phyloP scores from a whole-genome alignment of 2,797 vertebrate genomes.

The Paedocypris micromegethes region DNA sequence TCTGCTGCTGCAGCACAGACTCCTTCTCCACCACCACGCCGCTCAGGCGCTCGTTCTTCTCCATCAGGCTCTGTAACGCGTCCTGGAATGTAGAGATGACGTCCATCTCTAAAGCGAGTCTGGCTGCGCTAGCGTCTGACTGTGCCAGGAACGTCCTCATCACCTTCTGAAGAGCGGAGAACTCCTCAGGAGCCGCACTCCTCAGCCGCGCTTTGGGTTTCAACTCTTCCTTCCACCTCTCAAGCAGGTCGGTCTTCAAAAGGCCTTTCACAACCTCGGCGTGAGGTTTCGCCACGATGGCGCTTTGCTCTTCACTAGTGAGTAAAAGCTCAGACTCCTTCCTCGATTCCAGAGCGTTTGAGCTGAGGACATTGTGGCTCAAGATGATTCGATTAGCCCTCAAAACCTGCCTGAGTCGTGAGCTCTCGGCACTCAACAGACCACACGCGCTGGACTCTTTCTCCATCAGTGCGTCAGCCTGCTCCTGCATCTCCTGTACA shows the following conservation, averaged over 20 bases:
- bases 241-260: too few relatives aligned
- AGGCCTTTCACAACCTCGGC: too few relatives aligned
- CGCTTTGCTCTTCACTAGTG: too few relatives aligned
- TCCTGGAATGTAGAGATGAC: conserved; percentile 56
- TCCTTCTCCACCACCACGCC: conserved; percentile 62
- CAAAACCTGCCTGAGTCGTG: conserved; percentile 46
- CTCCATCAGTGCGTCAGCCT: conserved; percentile 62
- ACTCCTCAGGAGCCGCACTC: conserved; percentile 45
- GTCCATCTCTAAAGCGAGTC: conserved; percentile 56
- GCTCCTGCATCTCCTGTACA: conserved; percentile 67
- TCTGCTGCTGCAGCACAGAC: conserved; percentile 61
- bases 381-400: conserved; percentile 47
- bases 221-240: not conserved
- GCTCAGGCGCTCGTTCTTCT: conserved; percentile 55
- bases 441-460: conserved; percentile 63
- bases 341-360: too few relatives aligned
- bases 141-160: conserved; percentile 61
- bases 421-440: conserved; percentile 45
- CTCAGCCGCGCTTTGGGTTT: not conserved
- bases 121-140: conserved; percentile 59
- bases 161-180: conserved; percentile 49
- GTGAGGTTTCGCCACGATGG: too few relatives aligned
- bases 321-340: too few relatives aligned
- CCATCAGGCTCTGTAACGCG: conserved; percentile 58
- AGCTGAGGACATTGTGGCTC: not conserved